These are phyloP conservation scores for Glandiceps talaboti DNA, from an alignment of 53 echinoderm and acorn worm species.

Conservation along the genomic window DNA sequence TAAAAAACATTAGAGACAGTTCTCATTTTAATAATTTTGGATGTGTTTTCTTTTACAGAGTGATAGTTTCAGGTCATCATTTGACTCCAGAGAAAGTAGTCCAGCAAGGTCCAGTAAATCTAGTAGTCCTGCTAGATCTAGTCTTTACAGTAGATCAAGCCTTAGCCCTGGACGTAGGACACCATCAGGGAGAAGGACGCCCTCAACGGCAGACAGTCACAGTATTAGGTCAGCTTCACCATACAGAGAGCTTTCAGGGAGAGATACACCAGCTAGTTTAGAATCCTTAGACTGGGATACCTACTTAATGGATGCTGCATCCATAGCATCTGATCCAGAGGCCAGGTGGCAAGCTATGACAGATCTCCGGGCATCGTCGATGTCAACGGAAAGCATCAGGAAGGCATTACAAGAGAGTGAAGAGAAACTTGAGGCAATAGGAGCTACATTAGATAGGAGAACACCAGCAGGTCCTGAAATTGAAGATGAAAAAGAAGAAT, in stretches of 20 bases:
- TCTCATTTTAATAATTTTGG: too few species aligned
- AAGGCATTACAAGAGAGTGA: conserved; percentile 71
- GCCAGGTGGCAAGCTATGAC: not conserved
- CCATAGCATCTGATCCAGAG: not conserved
- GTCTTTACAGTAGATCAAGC: conserved; percentile 4
- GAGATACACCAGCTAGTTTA: conserved; percentile 65
- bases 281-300: conserved; percentile 86
- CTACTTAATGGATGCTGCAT: conserved; percentile 32
- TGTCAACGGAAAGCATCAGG: conserved; percentile 10
- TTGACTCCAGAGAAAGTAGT: conserved; percentile 10
- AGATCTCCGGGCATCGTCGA: not conserved
- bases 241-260: conserved; percentile 21
- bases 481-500: conserved; percentile 53
- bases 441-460: conserved; percentile 36
- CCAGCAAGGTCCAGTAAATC: conserved; percentile 12
- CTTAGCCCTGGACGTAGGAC: not conserved
- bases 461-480: conserved; percentile 82
- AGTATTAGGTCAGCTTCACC: not conserved
- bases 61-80: not conserved
- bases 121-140: conserved; percentile 4
- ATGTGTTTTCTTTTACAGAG: not conserved
- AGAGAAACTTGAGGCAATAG: conserved; percentile 61
- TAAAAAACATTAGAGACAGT: too few species aligned
- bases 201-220: not conserved
- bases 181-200: not conserved